Conservation (phyloP, 2,797 vertebrate species). For the Brachymystax lenok region DNA sequence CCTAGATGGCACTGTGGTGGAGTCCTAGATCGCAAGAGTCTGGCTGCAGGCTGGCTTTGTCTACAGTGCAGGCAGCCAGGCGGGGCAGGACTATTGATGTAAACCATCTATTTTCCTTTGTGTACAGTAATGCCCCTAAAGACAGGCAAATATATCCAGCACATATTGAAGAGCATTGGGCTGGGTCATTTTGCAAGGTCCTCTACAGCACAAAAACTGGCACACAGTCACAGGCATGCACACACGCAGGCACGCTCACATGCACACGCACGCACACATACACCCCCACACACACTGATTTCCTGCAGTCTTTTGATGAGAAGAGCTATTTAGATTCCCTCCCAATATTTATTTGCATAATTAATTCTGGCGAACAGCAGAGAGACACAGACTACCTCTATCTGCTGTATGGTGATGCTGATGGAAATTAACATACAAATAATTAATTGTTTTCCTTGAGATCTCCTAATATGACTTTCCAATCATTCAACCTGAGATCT, state of each 20-base stretch:
- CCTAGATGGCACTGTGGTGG: slow-evolving; percentile 59
- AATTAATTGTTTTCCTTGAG: slow-evolving; percentile 62
- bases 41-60: slow-evolving; percentile 13
- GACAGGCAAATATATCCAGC: slow-evolving; percentile 65
- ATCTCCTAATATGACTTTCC: slow-evolving; percentile 54
- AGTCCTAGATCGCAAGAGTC: slow-evolving; percentile 19
- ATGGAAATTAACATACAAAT: slow-evolving; percentile 67
- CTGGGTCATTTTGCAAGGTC: slow-evolving; percentile 60
- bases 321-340: slow-evolving; percentile 75
- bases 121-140: slow-evolving; percentile 71
- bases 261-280: slow-evolving; percentile 50
- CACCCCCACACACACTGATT: slow-evolving; percentile 61
- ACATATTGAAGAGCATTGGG: slow-evolving; percentile 51
- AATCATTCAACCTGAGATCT: slow-evolving; percentile 50
- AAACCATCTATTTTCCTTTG: slow-evolving; percentile 59
- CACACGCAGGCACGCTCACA: slow-evolving; percentile 28
- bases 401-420: slow-evolving; percentile 48
- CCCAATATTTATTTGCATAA: slow-evolving; percentile 78
- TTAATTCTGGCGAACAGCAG: slow-evolving; percentile 68
- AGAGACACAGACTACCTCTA: slow-evolving; percentile 60
- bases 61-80: slow-evolving; percentile 43
- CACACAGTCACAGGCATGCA: slow-evolving; percentile 15
- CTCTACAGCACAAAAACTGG: slow-evolving; percentile 48
- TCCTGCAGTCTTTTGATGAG: slow-evolving; percentile 76
- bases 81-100: slow-evolving; percentile 60